phyloP scores from a whole-genome alignment of 1,140 invertebrate genomes.

The Drosophila kepulauana region DNA sequence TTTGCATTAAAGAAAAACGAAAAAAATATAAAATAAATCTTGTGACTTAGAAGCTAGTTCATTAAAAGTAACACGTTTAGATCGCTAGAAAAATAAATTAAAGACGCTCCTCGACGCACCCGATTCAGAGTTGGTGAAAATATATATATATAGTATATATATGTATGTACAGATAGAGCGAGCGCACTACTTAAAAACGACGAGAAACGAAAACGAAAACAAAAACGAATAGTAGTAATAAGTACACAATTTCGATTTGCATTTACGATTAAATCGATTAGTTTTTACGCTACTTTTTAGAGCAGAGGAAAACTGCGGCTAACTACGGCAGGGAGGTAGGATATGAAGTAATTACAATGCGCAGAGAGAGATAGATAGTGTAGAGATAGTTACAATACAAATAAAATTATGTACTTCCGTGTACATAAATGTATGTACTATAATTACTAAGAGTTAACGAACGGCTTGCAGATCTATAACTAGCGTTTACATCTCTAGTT shows the following conservation, averaged over 20 bases:
- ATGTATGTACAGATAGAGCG: constrained; percentile 43
- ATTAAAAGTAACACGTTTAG: constrained; percentile 40
- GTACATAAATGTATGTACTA: constrained; percentile 35
- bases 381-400: constrained; percentile 14
- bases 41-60: constrained; percentile 55
- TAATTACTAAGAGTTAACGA: constrained; percentile 67
- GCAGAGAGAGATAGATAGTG: constrained; percentile 26
- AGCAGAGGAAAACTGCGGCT: constrained; percentile 45
- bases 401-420: not conserved
- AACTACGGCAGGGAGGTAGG: constrained; percentile 55
- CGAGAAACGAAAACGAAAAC: constrained; percentile 54
- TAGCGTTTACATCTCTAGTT: constrained; percentile 67
- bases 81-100: constrained; percentile 78
- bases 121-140: constrained; percentile 4
- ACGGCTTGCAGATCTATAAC: constrained; percentile 73
- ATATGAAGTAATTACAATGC: constrained; percentile 77
- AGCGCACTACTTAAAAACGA: constrained; percentile 58
- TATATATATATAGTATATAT: constrained; percentile 38
- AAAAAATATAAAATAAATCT: constrained; percentile 58
- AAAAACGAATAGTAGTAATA: constrained; percentile 69
- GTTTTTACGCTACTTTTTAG: constrained; percentile 68
- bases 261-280: constrained; percentile 47
- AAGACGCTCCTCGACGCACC: constrained; percentile 30
- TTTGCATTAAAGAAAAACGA: constrained; percentile 45
- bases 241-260: constrained; percentile 66